Conservation (phyloP, 2,797 vertebrate genomes). For the Sebastes minor region DNA sequence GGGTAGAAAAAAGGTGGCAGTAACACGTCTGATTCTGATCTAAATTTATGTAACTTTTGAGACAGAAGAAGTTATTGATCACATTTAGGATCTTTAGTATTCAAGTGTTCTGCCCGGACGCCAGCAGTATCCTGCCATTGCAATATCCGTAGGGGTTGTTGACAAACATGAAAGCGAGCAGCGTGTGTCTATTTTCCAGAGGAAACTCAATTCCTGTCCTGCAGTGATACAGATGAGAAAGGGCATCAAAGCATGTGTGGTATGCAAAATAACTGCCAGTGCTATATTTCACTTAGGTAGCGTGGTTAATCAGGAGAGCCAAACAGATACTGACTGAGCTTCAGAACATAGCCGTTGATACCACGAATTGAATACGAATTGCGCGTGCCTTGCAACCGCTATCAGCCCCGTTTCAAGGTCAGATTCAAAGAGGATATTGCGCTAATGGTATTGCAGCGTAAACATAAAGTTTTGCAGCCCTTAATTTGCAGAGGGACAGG, state of each 20-base stretch:
- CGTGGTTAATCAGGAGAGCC: slow-evolving; percentile 24
- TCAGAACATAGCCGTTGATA: background rate
- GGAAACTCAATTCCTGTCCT: slow-evolving; percentile 65
- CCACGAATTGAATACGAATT: background rate
- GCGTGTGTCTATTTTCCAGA: slow-evolving; percentile 59
- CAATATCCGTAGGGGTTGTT: slow-evolving; percentile 52
- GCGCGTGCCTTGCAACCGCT: background rate
- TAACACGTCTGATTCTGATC: background rate
- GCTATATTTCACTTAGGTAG: slow-evolving; percentile 32
- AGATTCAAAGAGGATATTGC: background rate
- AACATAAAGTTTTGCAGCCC: background rate
- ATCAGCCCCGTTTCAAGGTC: background rate
- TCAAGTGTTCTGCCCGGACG: slow-evolving; percentile 14
- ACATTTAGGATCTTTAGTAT: slow-evolving; percentile 13
- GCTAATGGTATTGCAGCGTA: background rate
- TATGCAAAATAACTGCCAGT: slow-evolving; percentile 45
- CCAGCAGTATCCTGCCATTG: slow-evolving; percentile 12
- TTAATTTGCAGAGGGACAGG: background rate
- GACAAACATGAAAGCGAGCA: slow-evolving; percentile 64
- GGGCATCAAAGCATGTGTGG: slow-evolving; percentile 51
- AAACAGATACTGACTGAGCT: background rate
- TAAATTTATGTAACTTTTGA: background rate
- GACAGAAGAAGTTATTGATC: slow-evolving; percentile 5
- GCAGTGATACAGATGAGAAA: slow-evolving; percentile 56
- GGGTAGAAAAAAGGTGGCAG: background rate